Conservation (phyloP, 2,113 vertebrate genomes). For the Halcyon malimbica region DNA sequence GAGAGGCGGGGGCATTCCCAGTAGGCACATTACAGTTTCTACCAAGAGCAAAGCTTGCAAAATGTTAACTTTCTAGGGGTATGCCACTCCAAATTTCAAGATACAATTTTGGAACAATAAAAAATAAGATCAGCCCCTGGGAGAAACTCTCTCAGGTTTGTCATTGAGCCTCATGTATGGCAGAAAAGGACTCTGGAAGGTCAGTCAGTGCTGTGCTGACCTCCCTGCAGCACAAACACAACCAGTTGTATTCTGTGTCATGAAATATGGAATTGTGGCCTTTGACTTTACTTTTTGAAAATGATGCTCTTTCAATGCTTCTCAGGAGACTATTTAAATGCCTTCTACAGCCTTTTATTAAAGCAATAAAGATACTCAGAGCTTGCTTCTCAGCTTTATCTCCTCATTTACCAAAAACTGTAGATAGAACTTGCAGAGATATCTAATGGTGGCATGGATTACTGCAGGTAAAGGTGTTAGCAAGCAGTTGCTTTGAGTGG, state of each 20-base stretch:
- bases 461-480: neutral
- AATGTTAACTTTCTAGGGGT: neutral
- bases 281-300: slow-evolving; percentile 1
- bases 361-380: slow-evolving; percentile 22
- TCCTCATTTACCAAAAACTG: neutral
- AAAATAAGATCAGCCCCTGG: neutral
- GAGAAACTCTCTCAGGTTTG: slow-evolving; percentile 6
- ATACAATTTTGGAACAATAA: neutral
- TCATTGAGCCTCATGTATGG: neutral
- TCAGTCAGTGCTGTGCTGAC: neutral
- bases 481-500: neutral
- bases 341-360: slow-evolving; percentile 35
- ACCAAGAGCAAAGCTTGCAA: slow-evolving; percentile 18
- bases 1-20: neutral
- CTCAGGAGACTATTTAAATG: slow-evolving; percentile 29
- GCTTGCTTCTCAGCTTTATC: neutral
- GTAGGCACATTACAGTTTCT: neutral
- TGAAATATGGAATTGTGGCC: neutral
- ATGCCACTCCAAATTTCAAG: neutral
- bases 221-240: neutral
- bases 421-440: neutral
- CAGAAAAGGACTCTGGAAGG: slow-evolving; percentile 12
- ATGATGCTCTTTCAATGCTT: neutral
- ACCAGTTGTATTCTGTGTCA: neutral
- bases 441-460: neutral